These are phyloP conservation scores for Lethenteron reissneri DNA, from an alignment of 2,113 vertebrate genomes.

Conservation along the genomic window DNA sequence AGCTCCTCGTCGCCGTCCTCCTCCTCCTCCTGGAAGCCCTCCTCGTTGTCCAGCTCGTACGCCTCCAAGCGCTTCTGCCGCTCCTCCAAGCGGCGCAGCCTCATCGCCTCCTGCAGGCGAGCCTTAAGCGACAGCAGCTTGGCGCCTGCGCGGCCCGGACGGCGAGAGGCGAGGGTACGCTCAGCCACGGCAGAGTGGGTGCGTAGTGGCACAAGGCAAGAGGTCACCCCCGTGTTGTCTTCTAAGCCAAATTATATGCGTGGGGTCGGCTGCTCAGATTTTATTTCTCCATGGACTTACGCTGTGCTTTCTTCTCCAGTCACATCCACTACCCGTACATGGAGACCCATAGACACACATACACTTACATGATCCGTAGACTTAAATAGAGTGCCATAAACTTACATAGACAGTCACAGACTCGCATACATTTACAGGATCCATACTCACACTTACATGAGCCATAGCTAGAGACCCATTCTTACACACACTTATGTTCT, in stretches of 20 bases:
- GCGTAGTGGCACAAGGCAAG: background rate
- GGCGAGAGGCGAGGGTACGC: too few species aligned
- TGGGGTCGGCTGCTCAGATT: background rate
- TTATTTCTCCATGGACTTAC: background rate
- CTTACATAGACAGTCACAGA: background rate
- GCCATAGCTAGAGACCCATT: too few species aligned
- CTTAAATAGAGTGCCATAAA: background rate
- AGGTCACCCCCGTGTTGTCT: background rate
- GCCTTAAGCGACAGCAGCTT: constrained; percentile 64
- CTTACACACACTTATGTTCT: too few species aligned
- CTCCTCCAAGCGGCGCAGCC: constrained; percentile 51
- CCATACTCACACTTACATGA: background rate
- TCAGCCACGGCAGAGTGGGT: too few species aligned
- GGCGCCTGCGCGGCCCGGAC: constrained; percentile 30
- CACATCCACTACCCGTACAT: background rate
- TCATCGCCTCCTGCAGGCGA: constrained; percentile 78
- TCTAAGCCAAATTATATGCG: background rate
- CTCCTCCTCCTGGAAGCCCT: constrained; percentile 51
- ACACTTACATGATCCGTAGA: background rate
- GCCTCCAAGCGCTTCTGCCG: constrained; percentile 45
- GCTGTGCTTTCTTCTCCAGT: background rate
- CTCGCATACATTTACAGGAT: background rate
- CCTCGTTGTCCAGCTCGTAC: constrained; percentile 69
- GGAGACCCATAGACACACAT: background rate
- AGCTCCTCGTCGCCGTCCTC: constrained; percentile 28